Evolutionary conservation across 2,888 invertebrate species (phyloP).

Genomic region (Heteropelma amictum): DNA sequence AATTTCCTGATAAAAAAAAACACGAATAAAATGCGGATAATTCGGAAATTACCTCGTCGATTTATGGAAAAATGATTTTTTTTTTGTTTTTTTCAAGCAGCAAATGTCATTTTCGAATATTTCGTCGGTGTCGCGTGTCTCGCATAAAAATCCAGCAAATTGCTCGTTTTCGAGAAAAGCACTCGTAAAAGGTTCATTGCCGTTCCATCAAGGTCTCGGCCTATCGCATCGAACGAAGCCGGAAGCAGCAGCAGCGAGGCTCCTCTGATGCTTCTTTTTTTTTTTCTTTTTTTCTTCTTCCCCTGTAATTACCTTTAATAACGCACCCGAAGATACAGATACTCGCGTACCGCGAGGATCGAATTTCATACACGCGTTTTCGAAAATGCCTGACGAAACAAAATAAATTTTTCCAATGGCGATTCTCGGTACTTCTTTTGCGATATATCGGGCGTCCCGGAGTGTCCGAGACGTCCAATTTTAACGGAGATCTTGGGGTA

Average conservation of each 20-base stretch:
- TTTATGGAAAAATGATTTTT: background rate
- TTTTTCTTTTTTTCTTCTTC: slow-evolving; percentile 49
- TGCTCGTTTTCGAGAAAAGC: slow-evolving; percentile 3
- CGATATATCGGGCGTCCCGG: too few species aligned
- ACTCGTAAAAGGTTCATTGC: slow-evolving; percentile 37
- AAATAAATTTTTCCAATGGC: slow-evolving; percentile 11
- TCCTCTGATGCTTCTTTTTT: too few species aligned
- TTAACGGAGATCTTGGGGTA: too few species aligned
- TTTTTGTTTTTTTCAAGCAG: background rate
- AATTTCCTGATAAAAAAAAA: too few species aligned
- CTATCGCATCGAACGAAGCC: slow-evolving; percentile 10
- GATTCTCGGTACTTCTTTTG: too few species aligned
- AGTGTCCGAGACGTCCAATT: too few species aligned
- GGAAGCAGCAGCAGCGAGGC: slow-evolving; percentile 38
- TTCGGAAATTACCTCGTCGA: too few species aligned
- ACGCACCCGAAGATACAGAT: slow-evolving; percentile 46
- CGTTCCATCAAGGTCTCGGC: slow-evolving; percentile 41
- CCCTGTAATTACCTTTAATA: slow-evolving; percentile 52
- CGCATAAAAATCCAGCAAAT: slow-evolving; percentile 38
- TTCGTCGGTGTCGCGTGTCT: background rate
- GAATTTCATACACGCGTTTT: background rate
- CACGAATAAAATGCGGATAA: too few species aligned
- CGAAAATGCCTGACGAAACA: background rate
- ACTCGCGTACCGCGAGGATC: background rate
- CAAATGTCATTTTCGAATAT: background rate